Conservation (phyloP, 2,888 invertebrate genomes). For the Acanthococcus lagerstroemiae region DNA sequence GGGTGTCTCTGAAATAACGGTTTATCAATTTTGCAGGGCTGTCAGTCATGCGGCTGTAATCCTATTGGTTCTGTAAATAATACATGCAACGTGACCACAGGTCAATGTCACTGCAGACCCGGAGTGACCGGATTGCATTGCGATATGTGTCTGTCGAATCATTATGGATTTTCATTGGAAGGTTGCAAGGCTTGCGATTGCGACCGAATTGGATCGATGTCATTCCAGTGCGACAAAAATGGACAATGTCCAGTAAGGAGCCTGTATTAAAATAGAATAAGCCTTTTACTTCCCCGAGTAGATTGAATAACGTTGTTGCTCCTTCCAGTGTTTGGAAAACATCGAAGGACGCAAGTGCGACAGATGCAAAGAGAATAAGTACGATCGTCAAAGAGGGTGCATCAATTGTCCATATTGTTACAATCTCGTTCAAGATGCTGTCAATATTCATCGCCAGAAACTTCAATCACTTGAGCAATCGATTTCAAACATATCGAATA, state of each 20-base stretch:
- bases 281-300: too few relatives aligned
- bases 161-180: constrained; percentile 70
- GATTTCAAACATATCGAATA: constrained; percentile 79
- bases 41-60: constrained; percentile 81
- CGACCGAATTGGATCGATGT: constrained; percentile 76
- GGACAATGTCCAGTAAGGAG: constrained; percentile 70
- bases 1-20: background rate
- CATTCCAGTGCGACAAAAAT: constrained; percentile 72
- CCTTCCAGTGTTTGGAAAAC: constrained; percentile 58
- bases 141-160: constrained; percentile 49
- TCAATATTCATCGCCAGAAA: constrained; percentile 62
- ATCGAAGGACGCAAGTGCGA: constrained; percentile 92
- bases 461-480: constrained; percentile 63
- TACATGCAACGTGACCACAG: constrained; percentile 61
- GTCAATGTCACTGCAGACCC: constrained; percentile 81
- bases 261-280: too few relatives aligned
- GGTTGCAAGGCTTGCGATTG: constrained; percentile 82
- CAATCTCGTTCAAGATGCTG: constrained; percentile 80
- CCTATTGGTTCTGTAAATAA: constrained; percentile 64
- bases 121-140: constrained; percentile 67
- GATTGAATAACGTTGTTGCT: too few relatives aligned
- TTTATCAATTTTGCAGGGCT: constrained; percentile 48
- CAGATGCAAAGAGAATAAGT: constrained; percentile 93
- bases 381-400: constrained; percentile 78
- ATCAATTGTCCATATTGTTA: constrained; percentile 91